These are phyloP conservation scores for Pelagia noctiluca DNA, from an alignment of 30 jellyfish, hydroid and myxozoan genomes.

Conservation along the genomic window DNA sequence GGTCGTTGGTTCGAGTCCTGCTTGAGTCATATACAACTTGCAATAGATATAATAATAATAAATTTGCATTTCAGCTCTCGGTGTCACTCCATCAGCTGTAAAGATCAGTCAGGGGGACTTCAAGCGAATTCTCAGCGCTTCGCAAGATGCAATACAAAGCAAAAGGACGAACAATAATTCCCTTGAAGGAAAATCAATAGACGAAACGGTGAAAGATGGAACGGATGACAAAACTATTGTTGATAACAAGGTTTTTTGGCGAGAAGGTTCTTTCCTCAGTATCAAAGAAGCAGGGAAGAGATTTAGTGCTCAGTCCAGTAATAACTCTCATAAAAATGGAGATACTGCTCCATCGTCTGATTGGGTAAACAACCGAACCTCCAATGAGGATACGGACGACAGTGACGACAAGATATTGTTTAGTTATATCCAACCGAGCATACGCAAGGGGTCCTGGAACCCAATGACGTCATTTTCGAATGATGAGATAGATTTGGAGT, in stretches of 20 bases:
- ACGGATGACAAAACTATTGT: neutral
- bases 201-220: neutral
- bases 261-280: conserved; percentile 22
- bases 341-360: neutral
- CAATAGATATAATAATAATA: too few species aligned
- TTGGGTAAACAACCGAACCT: neutral
- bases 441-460: conserved; percentile 61
- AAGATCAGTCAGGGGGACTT: conserved; percentile 25
- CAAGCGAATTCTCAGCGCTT: conserved; percentile 17
- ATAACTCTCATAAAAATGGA: neutral
- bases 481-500: conserved; percentile 1
- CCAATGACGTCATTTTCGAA: conserved; percentile 46
- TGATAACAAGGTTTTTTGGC: conserved; percentile 5
- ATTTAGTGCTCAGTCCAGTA: conserved; percentile 2
- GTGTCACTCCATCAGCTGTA: conserved; percentile 64
- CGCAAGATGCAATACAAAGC: conserved; percentile 6
- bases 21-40: too few species aligned
- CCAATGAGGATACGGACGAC: conserved; percentile 9
- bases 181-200: neutral
- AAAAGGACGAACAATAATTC: neutral
- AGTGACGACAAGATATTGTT: conserved; percentile 52
- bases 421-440: conserved; percentile 49
- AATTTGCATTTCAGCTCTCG: conserved; percentile 35
- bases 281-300: conserved; percentile 32
- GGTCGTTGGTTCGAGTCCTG: neutral